Evolutionary conservation across 2,888 invertebrate genomes (phyloP).

Genomic region (Dryobotodes eremita): DNA sequence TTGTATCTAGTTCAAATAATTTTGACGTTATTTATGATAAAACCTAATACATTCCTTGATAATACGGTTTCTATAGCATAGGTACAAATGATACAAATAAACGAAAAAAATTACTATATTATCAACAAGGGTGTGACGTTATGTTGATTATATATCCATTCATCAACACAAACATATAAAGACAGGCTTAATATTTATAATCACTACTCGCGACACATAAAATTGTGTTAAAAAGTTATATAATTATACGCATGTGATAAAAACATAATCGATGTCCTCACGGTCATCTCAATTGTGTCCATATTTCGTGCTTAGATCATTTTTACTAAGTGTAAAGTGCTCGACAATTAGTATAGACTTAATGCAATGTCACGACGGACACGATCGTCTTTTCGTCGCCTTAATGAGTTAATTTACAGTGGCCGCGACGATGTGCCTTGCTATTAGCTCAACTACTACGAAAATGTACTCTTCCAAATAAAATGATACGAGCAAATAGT

Average conservation of each 20-base stretch:
- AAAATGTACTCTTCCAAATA: conserved; percentile 53
- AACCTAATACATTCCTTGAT: not conserved
- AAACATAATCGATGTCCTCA: conserved; percentile 71
- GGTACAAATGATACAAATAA: conserved; percentile 1
- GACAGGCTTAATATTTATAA: conserved; percentile 13
- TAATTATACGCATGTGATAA: conserved; percentile 53
- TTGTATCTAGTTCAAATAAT: conserved; percentile 36
- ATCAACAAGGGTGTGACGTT: conserved; percentile 26
- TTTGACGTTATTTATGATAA: conserved; percentile 12
- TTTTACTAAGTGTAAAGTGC: conserved; percentile 65
- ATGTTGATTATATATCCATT: conserved; percentile 36
- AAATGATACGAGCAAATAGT: conserved; percentile 27
- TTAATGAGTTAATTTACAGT: conserved; percentile 78
- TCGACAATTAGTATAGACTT: conserved; percentile 65
- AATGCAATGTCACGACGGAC: conserved; percentile 78
- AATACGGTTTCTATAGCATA: not conserved
- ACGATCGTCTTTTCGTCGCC: conserved; percentile 79
- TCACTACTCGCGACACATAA: conserved; percentile 25
- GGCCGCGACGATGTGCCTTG: conserved; percentile 64
- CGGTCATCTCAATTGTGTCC: conserved; percentile 63
- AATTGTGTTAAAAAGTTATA: conserved; percentile 28
- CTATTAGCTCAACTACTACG: conserved; percentile 62
- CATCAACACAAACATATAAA: conserved; percentile 28
- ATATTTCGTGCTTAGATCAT: conserved; percentile 72
- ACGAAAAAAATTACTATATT: not conserved